Conservation (phyloP, 2,888 invertebrate genomes). For the Sturmia bella region DNA sequence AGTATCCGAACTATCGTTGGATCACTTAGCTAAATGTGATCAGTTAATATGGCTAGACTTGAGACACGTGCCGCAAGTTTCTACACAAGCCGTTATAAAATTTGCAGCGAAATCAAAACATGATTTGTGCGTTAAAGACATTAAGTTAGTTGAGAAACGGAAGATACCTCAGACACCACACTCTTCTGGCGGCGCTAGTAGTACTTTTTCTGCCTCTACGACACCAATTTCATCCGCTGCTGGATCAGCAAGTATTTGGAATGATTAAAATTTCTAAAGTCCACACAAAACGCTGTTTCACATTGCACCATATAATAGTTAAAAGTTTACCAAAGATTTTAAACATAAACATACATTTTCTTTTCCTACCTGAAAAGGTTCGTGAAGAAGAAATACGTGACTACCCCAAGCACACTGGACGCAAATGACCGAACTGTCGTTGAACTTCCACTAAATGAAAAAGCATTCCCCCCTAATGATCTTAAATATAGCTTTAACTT, state of each 20-base stretch:
- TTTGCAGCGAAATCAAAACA: conserved; percentile 91
- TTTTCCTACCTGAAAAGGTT: conserved; percentile 39
- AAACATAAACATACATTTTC: conserved; percentile 54
- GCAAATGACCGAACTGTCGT: conserved; percentile 40
- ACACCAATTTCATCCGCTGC: conserved; percentile 67
- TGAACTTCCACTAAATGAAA: conserved; percentile 47
- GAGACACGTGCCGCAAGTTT: conserved; percentile 90
- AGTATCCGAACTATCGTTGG: conserved; percentile 91
- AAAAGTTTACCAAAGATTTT: conserved; percentile 73
- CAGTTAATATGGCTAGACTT: conserved; percentile 88
- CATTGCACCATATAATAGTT: conserved; percentile 46
- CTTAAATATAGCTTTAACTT: conserved; percentile 54
- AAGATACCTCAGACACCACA: conserved; percentile 65
- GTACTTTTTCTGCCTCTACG: conserved; percentile 61
- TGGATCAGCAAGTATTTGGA: conserved; percentile 73
- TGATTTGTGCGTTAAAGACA: conserved; percentile 90
- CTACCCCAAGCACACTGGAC: conserved; percentile 5
- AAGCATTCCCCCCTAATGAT: conserved; percentile 64
- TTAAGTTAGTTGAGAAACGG: conserved; percentile 86
- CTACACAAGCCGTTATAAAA: conserved; percentile 91
- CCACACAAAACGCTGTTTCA: background rate
- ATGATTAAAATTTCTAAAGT: conserved; percentile 72
- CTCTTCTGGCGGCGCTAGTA: conserved; percentile 63
- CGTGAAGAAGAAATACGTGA: conserved; percentile 11
- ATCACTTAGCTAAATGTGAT: conserved; percentile 90